These are phyloP conservation scores for Athetis lepigone DNA, from an alignment of 2,888 invertebrate genomes.

Conservation along the genomic window DNA sequence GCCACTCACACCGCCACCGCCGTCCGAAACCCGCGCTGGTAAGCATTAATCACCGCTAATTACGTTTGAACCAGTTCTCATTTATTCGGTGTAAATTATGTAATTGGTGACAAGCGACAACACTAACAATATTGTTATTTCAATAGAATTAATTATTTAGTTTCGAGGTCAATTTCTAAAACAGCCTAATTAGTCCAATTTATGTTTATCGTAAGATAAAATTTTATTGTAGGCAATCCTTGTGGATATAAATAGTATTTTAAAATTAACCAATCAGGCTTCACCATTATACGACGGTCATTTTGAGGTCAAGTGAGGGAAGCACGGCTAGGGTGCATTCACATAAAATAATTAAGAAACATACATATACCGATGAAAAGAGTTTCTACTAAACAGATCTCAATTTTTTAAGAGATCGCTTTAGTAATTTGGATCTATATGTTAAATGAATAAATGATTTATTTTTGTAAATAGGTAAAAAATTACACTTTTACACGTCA, in stretches of 20 bases:
- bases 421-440: too few relatives aligned
- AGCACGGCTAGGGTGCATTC: too few relatives aligned
- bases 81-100: conserved; percentile 45
- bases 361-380: too few relatives aligned
- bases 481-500: too few relatives aligned
- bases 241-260: background rate
- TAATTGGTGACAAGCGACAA: conserved; percentile 38
- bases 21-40: conserved; percentile 17
- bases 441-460: too few relatives aligned
- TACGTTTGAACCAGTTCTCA: conserved; percentile 54
- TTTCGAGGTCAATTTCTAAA: conserved; percentile 54
- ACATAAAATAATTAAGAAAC: too few relatives aligned
- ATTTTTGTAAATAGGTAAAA: too few relatives aligned
- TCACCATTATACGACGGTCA: too few relatives aligned
- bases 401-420: too few relatives aligned
- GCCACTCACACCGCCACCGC: conserved; percentile 38
- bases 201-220: conserved; percentile 3
- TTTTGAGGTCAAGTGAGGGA: too few relatives aligned
- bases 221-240: background rate
- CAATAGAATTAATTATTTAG: conserved; percentile 32
- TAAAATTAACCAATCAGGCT: too few relatives aligned
- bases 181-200: conserved; percentile 23
- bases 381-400: too few relatives aligned
- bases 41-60: conserved; percentile 56
- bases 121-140: conserved; percentile 47